Percentiles rank a stretch among this genome's conserved stretches.
Evolutionary conservation across 2,888 invertebrate species (phyloP).

Genomic region (Drosophila koepferae): DNA sequence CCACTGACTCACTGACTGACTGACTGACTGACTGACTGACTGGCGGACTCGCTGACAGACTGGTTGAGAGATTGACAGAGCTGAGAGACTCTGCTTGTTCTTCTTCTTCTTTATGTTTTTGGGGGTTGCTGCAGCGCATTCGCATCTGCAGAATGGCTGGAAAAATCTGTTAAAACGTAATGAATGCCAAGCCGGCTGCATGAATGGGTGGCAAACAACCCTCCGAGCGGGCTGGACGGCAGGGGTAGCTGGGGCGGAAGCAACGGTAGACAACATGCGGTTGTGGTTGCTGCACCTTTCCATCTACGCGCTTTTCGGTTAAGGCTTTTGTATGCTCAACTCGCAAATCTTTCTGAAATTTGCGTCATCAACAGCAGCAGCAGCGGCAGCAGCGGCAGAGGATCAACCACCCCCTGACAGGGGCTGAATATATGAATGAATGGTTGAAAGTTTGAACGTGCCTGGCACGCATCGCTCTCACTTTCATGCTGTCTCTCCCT

Average conservation of each 20-base stretch:
- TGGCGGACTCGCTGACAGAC: conserved; percentile 34
- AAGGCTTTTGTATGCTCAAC: conserved; percentile 29
- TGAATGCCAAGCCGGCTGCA: conserved; percentile 64
- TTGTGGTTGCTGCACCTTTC: conserved; percentile 53
- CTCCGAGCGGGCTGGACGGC: conserved; percentile 18
- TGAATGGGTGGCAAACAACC: conserved; percentile 41
- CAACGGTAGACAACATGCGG: conserved; percentile 13
- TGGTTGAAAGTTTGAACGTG: conserved; percentile 71
- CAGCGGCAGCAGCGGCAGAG: conserved; percentile 27
- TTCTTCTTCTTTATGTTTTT: neutral
- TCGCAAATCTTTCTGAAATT: conserved; percentile 74
- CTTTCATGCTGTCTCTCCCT: conserved; percentile 26
- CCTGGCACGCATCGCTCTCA: conserved; percentile 73
- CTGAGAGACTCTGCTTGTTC: conserved; percentile 1
- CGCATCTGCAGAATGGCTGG: conserved; percentile 78
- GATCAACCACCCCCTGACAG: conserved; percentile 29
- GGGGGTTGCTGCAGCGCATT: conserved; percentile 62
- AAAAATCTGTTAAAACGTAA: conserved; percentile 70
- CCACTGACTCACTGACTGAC: conserved; percentile 80
- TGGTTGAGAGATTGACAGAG: conserved; percentile 80
- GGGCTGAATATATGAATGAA: conserved; percentile 31
- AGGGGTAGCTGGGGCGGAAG: neutral
- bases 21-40: conserved; percentile 47
- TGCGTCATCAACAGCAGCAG: conserved; percentile 71
- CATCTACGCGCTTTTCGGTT: conserved; percentile 18